A percentile compares a stretch with the other conserved stretches of the same genome.
These are phyloP conservation scores for Capromys pilorides DNA, from an alignment of 2,797 vertebrate species.

Conservation along the genomic window DNA sequence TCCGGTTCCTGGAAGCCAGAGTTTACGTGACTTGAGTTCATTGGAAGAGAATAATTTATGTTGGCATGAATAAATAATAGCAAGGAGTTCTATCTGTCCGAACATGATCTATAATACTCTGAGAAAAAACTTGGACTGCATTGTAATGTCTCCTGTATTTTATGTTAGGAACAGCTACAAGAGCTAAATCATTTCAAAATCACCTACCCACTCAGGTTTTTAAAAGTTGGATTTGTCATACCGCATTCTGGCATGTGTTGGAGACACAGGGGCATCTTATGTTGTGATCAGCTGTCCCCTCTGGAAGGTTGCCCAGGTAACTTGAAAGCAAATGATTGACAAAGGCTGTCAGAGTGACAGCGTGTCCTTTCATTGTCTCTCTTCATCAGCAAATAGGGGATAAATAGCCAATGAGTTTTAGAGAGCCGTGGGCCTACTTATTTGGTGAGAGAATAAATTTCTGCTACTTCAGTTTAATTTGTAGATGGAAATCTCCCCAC, in stretches of 20 bases:
- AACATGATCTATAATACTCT: slow-evolving; percentile 82
- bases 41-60: slow-evolving; percentile 85
- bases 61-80: slow-evolving; percentile 85
- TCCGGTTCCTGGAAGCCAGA: slow-evolving; percentile 80
- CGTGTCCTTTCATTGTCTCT: not conserved
- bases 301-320: slow-evolving; percentile 39
- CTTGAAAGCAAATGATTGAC: slow-evolving; percentile 24
- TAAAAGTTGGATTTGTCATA: slow-evolving; percentile 77
- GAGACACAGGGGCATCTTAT: slow-evolving; percentile 31
- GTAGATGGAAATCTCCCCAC: slow-evolving; percentile 54
- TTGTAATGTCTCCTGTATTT: slow-evolving; percentile 79
- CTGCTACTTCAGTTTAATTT: slow-evolving; percentile 43
- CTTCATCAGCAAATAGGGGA: slow-evolving; percentile 31
- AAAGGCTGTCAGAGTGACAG: not conserved
- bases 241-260: slow-evolving; percentile 16
- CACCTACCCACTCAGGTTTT: slow-evolving; percentile 60
- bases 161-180: slow-evolving; percentile 70
- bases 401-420: not conserved
- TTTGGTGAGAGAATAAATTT: slow-evolving; percentile 48
- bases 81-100: slow-evolving; percentile 83
- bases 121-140: slow-evolving; percentile 70
- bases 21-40: slow-evolving; percentile 84
- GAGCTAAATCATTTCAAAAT: slow-evolving; percentile 79
- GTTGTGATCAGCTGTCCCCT: slow-evolving; percentile 55
- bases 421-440: not conserved